These are phyloP conservation scores for Salvelinus namaycush DNA, from an alignment of 2,113 vertebrate species.

Conservation along the genomic window DNA sequence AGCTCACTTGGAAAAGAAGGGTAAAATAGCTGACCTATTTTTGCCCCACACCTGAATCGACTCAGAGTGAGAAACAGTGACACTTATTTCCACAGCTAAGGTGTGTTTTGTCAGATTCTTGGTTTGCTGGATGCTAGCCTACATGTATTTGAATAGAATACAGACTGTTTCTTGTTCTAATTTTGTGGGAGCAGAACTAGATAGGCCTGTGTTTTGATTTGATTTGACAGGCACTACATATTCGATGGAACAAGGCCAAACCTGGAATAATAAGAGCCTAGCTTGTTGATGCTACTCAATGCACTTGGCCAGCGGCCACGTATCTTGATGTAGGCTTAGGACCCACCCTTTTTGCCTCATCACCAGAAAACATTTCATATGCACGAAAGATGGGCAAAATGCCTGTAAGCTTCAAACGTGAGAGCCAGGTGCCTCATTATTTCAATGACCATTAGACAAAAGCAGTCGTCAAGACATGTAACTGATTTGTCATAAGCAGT, in stretches of 20 bases:
- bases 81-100: too few relatives aligned
- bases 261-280: neutral
- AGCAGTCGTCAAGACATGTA: conserved; percentile 52
- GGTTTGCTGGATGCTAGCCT: too few relatives aligned
- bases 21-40: too few relatives aligned
- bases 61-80: too few relatives aligned
- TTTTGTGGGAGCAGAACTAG: neutral
- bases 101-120: too few relatives aligned
- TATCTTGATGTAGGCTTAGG: too few relatives aligned
- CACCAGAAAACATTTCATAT: too few relatives aligned
- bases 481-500: conserved; percentile 56
- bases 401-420: neutral
- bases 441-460: conserved; percentile 59
- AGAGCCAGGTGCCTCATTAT: conserved; percentile 52
- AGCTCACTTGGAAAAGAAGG: too few relatives aligned
- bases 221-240: neutral
- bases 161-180: neutral
- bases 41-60: too few relatives aligned
- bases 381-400: too few relatives aligned
- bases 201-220: neutral
- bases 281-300: neutral
- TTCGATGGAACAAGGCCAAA: neutral
- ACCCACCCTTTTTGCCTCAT: too few relatives aligned
- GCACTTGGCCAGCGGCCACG: neutral
- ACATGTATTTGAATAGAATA: neutral